Evolutionary conservation across 2,113 vertebrate species (phyloP), one percentile per base, ranked within the genome.

Genomic region (Leuciscus idus): DNA sequence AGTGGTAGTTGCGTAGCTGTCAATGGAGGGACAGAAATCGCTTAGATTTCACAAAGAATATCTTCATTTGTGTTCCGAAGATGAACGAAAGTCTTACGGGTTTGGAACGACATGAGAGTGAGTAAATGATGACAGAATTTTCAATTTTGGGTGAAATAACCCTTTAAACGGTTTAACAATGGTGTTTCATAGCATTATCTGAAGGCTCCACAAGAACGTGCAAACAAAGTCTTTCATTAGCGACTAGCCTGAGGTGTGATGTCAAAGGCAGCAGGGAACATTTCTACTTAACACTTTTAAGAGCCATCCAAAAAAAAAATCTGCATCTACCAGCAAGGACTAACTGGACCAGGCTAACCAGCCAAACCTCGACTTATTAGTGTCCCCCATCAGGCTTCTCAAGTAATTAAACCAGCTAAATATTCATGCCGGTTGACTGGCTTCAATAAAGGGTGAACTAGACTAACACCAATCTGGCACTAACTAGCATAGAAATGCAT

Each of bases 311-410:
- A 48, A 74, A 46, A 74, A 26, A 13, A 43, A 8, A 39, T 73
- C 39, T 73, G 36, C 4, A 73, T 73, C 70, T n/a, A 73, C 70
- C 70, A 73, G 70, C 70, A 73, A 39, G 70, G 70, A 43, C 19
- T 73, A 43, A 73, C 11, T 46, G 10, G 21, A 73, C 21, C 4
- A n/a, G 11, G 5, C 23, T 46, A 43, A 43, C 19, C 36, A n/a
- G 70, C 36, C 21, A 43, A 73, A 73, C 2, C 19, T 43, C n/a
- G 70, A 12, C 33, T 43, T 9, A 10, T 39, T 73, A 21, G 21
- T 43, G 21, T 68, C 30, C 30, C 30, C 30, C 66, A 21, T 8
- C 4, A 43, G 70, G 36, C 10, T 72, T 39, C 10, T 43, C 12
- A 43, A 72, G 33, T n/a, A 12, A 21, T 23, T 73, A 46, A 73